A percentile compares a stretch with the other conserved stretches of the same genome.
Conservation (phyloP, 1,140 invertebrate species). For the Anthonomus grandis region DNA sequence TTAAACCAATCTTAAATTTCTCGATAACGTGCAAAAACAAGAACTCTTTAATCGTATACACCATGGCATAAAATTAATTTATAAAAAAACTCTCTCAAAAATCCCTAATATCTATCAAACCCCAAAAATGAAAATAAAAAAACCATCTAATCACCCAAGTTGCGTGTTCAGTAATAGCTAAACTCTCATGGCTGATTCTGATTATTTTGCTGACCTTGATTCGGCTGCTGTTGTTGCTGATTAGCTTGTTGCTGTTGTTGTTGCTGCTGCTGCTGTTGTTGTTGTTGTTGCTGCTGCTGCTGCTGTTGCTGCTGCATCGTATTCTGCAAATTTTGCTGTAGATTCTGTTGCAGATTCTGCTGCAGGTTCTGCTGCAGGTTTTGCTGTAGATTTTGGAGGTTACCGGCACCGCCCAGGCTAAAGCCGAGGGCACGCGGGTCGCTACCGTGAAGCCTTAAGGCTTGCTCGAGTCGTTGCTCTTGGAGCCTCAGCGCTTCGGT, state of each 20-base stretch:
- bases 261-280: conserved; percentile 55
- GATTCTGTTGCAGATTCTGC: conserved; percentile 51
- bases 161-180: conserved; percentile 55
- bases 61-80: conserved; percentile 2
- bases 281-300: conserved; percentile 52
- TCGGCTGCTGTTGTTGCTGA: conserved; percentile 56
- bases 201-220: conserved; percentile 21
- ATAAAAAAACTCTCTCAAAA: too few species aligned
- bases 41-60: neutral
- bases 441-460: conserved; percentile 69
- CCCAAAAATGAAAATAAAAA: conserved; percentile 1
- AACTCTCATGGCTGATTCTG: conserved; percentile 58
- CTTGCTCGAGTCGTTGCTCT: conserved; percentile 77
- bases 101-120: neutral
- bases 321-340: conserved; percentile 52
- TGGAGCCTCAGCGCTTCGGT: conserved; percentile 72
- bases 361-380: conserved; percentile 55
- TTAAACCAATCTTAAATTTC: too few species aligned
- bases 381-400: conserved; percentile 57
- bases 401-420: conserved; percentile 55
- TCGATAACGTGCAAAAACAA: too few species aligned
- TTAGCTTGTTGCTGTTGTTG: conserved; percentile 43
- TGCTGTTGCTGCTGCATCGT: conserved; percentile 48
- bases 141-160: conserved; percentile 9
- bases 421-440: conserved; percentile 64